Conservation (phyloP, 2,113 vertebrate genomes). For the Melierax canorus region DNA sequence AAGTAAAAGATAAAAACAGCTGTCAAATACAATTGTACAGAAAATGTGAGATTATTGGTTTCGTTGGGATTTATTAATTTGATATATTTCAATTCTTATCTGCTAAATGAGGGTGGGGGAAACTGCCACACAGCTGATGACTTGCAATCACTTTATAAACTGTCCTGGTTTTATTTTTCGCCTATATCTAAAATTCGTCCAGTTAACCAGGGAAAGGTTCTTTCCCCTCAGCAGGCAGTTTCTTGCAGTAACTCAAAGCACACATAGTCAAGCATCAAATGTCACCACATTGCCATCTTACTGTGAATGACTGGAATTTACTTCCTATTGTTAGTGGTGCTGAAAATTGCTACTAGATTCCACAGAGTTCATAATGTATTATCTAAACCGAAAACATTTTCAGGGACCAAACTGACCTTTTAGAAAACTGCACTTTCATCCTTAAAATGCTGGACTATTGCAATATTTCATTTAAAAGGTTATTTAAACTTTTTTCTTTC, state of each 20-base stretch:
- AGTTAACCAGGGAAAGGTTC: constrained; percentile 1
- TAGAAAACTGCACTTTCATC: constrained; percentile 69
- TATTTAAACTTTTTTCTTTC: constrained; percentile 61
- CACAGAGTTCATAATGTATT: constrained; percentile 60
- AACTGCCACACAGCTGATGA: not conserved
- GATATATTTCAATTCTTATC: constrained; percentile 62
- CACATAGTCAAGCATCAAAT: constrained; percentile 66
- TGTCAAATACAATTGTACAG: constrained; percentile 60
- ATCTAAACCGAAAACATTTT: constrained; percentile 72
- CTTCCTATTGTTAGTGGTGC: constrained; percentile 65
- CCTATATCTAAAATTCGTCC: constrained; percentile 44
- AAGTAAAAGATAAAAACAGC: constrained; percentile 66
- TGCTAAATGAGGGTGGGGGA: not conserved
- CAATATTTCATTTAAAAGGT: constrained; percentile 78
- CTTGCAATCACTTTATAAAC: constrained; percentile 27
- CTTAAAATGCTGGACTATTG: constrained; percentile 60
- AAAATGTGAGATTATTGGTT: constrained; percentile 71
- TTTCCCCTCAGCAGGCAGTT: not conserved
- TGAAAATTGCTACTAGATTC: constrained; percentile 69
- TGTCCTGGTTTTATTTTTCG: constrained; percentile 41
- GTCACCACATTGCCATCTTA: constrained; percentile 78
- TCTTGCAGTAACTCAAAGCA: constrained; percentile 44
- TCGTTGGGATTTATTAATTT: constrained; percentile 78
- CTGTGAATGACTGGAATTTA: constrained; percentile 72
- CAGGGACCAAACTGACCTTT: constrained; percentile 71